Evolutionary conservation across 2,888 invertebrate genomes (phyloP).

Genomic region (Catocala fraxini): DNA sequence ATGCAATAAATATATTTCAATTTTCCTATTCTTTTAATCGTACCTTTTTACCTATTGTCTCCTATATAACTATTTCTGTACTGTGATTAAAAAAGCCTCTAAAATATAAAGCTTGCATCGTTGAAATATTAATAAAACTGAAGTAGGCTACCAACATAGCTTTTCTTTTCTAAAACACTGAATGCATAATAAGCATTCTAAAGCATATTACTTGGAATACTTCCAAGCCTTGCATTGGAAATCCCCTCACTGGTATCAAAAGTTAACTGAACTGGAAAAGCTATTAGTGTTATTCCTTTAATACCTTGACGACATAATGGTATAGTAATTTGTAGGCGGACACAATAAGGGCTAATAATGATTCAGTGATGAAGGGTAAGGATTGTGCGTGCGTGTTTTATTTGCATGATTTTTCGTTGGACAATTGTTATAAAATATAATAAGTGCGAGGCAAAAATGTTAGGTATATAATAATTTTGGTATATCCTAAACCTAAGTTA

Average conservation of each 20-base stretch:
- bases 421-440: too few species aligned
- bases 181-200: constrained; percentile 1
- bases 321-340: constrained; percentile 23
- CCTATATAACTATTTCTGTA: too few species aligned
- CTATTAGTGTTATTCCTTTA: constrained; percentile 14
- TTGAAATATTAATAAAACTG: not conserved
- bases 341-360: not conserved
- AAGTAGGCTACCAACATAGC: not conserved
- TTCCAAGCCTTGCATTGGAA: not conserved
- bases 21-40: too few species aligned
- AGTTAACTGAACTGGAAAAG: not conserved
- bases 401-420: too few species aligned
- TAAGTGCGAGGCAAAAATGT: too few species aligned
- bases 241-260: not conserved
- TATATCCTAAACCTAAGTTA: too few species aligned
- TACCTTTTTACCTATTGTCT: too few species aligned
- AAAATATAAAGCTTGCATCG: too few species aligned
- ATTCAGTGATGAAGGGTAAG: not conserved
- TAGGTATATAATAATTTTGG: too few species aligned
- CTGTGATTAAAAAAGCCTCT: too few species aligned
- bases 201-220: constrained; percentile 1
- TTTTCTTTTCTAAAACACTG: not conserved
- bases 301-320: constrained; percentile 18
- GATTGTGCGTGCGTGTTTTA: too few species aligned
- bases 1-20: too few species aligned